Evolutionary conservation across 2,888 invertebrate species (phyloP).

Genomic region (Gymnocheta viridis): DNA sequence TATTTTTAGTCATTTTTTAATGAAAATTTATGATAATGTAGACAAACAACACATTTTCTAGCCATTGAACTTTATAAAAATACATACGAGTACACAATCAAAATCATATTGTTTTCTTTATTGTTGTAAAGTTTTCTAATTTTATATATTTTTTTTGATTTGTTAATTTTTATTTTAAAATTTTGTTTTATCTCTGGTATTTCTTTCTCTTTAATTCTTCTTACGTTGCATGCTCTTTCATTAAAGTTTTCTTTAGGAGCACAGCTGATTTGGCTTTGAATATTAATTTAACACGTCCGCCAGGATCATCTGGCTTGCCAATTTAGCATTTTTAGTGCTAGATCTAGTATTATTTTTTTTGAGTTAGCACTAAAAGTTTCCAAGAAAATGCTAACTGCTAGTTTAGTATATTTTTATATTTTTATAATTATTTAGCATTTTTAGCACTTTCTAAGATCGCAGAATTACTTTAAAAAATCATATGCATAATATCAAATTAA

Average conservation of each 20-base stretch:
- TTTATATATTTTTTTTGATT: neutral
- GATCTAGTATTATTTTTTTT: too few species aligned
- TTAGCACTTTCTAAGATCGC: too few species aligned
- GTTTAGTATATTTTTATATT: too few species aligned
- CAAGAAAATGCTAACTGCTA: too few species aligned
- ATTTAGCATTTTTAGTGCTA: too few species aligned
- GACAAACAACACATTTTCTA: conserved; percentile 64
- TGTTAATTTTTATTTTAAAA: neutral
- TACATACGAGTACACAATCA: neutral
- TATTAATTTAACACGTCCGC: neutral
- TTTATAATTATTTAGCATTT: too few species aligned
- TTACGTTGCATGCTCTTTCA: conserved; percentile 21
- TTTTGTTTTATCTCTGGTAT: conserved; percentile 1
- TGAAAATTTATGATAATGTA: conserved; percentile 64
- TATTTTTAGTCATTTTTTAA: conserved; percentile 23
- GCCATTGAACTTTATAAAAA: conserved; percentile 65
- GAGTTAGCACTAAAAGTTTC: too few species aligned
- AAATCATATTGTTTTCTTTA: conserved; percentile 36
- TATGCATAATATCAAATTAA: too few species aligned
- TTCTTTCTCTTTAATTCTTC: neutral
- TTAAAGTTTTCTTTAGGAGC: neutral
- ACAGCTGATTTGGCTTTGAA: neutral
- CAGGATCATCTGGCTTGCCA: too few species aligned
- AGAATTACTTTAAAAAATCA: too few species aligned
- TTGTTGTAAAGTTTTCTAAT: conserved; percentile 32